Base-by-base conservation (phyloP, 2,888 invertebrate genomes). In the Crocallis elinguaria region DNA sequence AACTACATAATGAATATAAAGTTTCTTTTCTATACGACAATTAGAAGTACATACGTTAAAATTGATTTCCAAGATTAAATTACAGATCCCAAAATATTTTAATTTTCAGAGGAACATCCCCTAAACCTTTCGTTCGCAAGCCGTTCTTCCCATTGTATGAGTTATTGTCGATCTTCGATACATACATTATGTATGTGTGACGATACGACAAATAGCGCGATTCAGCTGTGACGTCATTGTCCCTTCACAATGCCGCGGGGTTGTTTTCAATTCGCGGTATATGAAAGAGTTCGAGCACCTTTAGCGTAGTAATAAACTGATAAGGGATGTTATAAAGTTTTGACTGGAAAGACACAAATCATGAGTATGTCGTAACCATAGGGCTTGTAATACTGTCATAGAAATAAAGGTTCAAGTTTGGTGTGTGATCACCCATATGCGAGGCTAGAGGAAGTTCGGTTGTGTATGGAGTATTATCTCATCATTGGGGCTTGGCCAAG, bases 121-220 rank as follows among this genome's bases (percentile, higher is more conserved):
- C 16, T 11, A 21, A 49, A 1, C 3, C 30, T 33, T 2, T 33
- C 29, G 9, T 1, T 21, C 33, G 39, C 42, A 46, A 44, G 23
- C 32, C 52, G 19, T 16, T 38, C 33, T 23, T 45, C 32, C 56
- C 51, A 43, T 57, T 49, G 58, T 61, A 66, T 61, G 66, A 70
- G 64, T 61, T 66, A 68, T 67, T 67, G 61, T 54, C 66, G 62
- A 65, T 67, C 60, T 61, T 57, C 54, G 52, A 53, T 55, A 66
- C 50, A 64, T 59, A 49, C 45, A 55, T 59, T 13, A 54, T 54
- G 54, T 49, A 54, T 59, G 49, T 50, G 46, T 55, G 59, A 49
- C 46, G 53, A 50, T 49, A 49, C 35, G 44, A 41, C 51, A 62
- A 60, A 60, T 60, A 57, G 55, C 59, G 35, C 36, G 50, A 60